Evolutionary conservation across 2,888 invertebrate species (phyloP), one percentile per base, ranked within the genome.

Genomic region (Sialis lutaria): DNA sequence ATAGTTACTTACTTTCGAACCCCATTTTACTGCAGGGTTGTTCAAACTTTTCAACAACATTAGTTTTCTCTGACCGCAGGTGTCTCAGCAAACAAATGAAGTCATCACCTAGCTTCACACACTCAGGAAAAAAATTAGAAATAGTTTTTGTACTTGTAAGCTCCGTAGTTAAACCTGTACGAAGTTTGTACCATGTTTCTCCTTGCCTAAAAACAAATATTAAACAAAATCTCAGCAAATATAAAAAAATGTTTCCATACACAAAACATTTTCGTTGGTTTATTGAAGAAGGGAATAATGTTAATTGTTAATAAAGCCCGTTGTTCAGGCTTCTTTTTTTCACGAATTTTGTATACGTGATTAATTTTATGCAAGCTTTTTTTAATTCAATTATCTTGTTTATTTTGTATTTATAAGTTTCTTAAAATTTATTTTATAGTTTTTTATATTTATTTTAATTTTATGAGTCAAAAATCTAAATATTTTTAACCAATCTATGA

Each of bases 21-120:
- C 86, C 87, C 69, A 88, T 75, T 51, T 81, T 71, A 58, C 83
- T 82, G 2, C 84, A 78, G 45, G 84, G 69, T 52, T 82, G 77
- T 53, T 86, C 82, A 58, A 89, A 79, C 48, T 73, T 71, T 1
- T 62, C 53, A 1, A 83, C 72, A 9, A 63, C 60, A 39, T 75
- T 70, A 12, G 68, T 62, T 22, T 64, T 58, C 32, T 65, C 58
- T 44, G 61, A 54, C 13, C 82, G 68, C 51, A 72, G 69, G 35
- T 67, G 64, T 49, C 73, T 69, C 50, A 89, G 65, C 13, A 86
- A 65, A 30, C 72, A 69, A 44, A 83, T 70, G 63, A 87, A 86
- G 60, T 88, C 87, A 55, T 86, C 83, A 42, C 82, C 77, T 47
- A 88, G 81, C 51, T 68, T 69, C 60, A 83, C 80, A 48, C 87